Evolutionary conservation across 2,888 invertebrate genomes (phyloP).

Genomic region (Acanthococcus lagerstroemiae): DNA sequence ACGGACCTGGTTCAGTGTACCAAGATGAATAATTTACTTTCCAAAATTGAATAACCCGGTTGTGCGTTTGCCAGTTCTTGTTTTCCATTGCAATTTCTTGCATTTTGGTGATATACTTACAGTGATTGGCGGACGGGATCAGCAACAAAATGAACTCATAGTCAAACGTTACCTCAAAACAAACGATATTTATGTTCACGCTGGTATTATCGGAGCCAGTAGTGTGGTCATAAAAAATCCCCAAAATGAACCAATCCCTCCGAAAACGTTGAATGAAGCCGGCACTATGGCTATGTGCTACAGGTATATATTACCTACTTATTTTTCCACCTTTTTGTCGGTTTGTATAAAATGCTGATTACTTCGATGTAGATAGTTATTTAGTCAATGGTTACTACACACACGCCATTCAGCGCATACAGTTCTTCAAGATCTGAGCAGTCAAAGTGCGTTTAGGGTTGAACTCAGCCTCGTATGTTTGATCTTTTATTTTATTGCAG

Average conservation of each 20-base stretch:
- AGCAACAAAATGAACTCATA: conserved; percentile 94
- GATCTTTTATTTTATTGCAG: no score
- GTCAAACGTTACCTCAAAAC: conserved; percentile 84
- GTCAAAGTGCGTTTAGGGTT: no score
- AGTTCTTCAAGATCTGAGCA: no score
- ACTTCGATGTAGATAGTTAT: no score
- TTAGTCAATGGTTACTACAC: no score
- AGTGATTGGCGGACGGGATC: conserved; percentile 92
- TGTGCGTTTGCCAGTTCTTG: background rate
- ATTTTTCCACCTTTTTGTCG: no score
- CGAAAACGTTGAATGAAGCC: conserved; percentile 89
- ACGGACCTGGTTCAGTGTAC: no score
- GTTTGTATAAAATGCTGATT: no score
- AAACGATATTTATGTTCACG: conserved; percentile 92
- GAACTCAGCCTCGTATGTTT: no score
- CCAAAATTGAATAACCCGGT: no score
- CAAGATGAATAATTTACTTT: background rate
- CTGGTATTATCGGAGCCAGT: conserved; percentile 85
- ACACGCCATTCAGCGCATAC: no score
- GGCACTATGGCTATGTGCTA: conserved; percentile 93
- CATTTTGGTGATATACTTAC: conserved; percentile 34
- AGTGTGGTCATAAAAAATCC: conserved; percentile 87
- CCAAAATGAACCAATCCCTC: conserved; percentile 62
- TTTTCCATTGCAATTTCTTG: background rate
- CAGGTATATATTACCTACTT: conserved; percentile 46